Percentiles rank a stretch among this genome's conserved stretches.
phyloP scores from a whole-genome alignment of 2,113 vertebrate genomes.

The Collichthys lucidus region DNA sequence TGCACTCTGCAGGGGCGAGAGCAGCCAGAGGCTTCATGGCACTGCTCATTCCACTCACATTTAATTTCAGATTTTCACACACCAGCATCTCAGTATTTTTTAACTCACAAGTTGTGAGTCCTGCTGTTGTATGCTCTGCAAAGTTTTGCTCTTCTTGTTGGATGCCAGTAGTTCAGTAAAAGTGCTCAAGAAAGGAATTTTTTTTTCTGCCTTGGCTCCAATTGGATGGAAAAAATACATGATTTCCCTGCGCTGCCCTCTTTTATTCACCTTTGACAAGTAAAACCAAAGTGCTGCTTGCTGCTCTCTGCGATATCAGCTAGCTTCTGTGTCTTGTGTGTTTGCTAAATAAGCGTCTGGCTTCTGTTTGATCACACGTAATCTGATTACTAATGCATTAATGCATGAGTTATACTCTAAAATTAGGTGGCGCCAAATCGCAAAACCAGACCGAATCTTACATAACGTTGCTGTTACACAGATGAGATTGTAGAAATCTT shows the following conservation, averaged over 20 bases:
- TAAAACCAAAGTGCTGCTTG: background rate
- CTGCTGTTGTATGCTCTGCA: background rate
- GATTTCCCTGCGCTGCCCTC: background rate
- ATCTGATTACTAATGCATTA: no score
- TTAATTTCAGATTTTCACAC: slow-evolving; percentile 16
- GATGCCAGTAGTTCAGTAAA: background rate
- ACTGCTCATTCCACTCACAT: slow-evolving; percentile 11
- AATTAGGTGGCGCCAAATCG: no score
- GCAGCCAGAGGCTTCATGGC: slow-evolving; percentile 4
- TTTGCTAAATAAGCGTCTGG: no score
- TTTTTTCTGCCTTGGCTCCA: slow-evolving; percentile 13
- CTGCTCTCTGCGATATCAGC: no score
- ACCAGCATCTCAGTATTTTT: slow-evolving; percentile 6
- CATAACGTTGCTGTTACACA: no score
- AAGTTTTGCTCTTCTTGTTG: background rate
- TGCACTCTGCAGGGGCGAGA: slow-evolving; percentile 13
- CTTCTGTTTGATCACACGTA: no score
- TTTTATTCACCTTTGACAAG: slow-evolving; percentile 16
- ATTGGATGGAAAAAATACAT: slow-evolving; percentile 1
- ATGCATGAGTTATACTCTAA: no score
- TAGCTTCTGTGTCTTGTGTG: no score
- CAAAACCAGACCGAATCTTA: no score
- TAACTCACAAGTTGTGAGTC: background rate
- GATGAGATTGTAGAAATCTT: no score
- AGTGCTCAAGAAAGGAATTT: background rate